Evolutionary conservation across 2,113 vertebrate species (phyloP), one percentile per base, ranked within the genome.

Genomic region (Tympanuchus pallidicinctus): DNA sequence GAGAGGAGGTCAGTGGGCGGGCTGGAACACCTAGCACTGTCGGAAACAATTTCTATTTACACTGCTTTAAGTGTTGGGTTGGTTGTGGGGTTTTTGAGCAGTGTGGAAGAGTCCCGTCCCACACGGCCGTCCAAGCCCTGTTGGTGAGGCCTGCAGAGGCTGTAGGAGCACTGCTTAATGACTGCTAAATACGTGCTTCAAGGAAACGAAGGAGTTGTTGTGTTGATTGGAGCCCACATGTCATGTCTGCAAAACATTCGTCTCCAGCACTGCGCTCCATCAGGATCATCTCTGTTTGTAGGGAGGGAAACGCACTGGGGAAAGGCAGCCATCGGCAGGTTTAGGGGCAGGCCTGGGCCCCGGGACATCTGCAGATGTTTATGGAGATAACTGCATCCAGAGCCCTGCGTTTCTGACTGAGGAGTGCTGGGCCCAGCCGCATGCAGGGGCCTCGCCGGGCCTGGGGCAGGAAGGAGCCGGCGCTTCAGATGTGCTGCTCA

Each of bases 361-460:
- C 34, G 80, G 32, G 89, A 94, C 95, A 95, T 93, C 97, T 96
- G 96, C 93, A 96, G 59, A 42, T 75, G 65, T 75, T 97, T 95
- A 89, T 7, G 28, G 79, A 92, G 84, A 93, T 82, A 92, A 92
- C 91, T n/a, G 64, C 6, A 63, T 93, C 78, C 95, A 96, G 95
- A 94, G 86, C 66, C 60, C 75, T 59, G 69, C 0, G 0, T 70
- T 67, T 15, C 81, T 82, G 43, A 10, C 0, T 7, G 72, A 69
- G 75, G 43, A 60, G 40, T 24, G 66, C 54, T 8, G 50, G 77
- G 80, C 78, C 27, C 52, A n/a, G 66, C 57, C 50, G 21, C 3
- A 17, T 69, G 50, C 61, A 24, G 52, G 52, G 59, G 47, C 43
- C 30, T 54, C 25, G 32, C 57, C 40, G 32, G 52, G 87, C 85